Conservation (phyloP, 1,140 invertebrate species). For the Homalodisca vitripennis region DNA sequence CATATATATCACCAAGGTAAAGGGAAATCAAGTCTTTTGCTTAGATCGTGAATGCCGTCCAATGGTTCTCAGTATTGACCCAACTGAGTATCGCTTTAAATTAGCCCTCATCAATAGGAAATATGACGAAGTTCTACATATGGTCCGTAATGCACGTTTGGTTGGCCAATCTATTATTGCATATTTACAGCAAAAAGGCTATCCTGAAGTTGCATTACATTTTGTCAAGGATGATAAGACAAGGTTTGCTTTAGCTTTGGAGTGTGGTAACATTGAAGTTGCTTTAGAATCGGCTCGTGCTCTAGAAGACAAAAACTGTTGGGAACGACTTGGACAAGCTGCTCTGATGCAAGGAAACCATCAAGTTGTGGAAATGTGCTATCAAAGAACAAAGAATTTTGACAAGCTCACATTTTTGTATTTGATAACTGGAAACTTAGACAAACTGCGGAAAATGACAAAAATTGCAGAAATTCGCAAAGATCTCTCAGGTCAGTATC, state of each 20-base stretch:
- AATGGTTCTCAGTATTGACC: constrained; percentile 89
- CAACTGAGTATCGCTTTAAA: constrained; percentile 99
- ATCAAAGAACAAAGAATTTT: constrained; percentile 99
- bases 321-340: constrained; percentile 95
- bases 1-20: constrained; percentile 95
- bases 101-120: constrained; percentile 94
- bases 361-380: constrained; percentile 94
- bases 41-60: constrained; percentile 91
- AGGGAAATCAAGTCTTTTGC: constrained; percentile 91
- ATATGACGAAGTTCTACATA: constrained; percentile 97
- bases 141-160: constrained; percentile 95
- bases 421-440: constrained; percentile 96
- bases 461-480: constrained; percentile 97
- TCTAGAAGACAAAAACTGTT: constrained; percentile 91
- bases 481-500: constrained; percentile 95
- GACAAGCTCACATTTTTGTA: constrained; percentile 98
- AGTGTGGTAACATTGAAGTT: constrained; percentile 98
- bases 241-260: constrained; percentile 91
- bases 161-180: constrained; percentile 99
- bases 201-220: constrained; percentile 99
- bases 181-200: constrained; percentile 97
- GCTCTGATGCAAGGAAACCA: constrained; percentile 81
- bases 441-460: constrained; percentile 98
- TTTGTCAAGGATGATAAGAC: constrained; percentile 99
- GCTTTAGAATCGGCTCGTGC: constrained; percentile 90